Percentiles rank a stretch among this genome's conserved stretches.
phyloP scores from a whole-genome alignment of 2,113 vertebrate genomes.

The Ctenodactylus gundi region DNA sequence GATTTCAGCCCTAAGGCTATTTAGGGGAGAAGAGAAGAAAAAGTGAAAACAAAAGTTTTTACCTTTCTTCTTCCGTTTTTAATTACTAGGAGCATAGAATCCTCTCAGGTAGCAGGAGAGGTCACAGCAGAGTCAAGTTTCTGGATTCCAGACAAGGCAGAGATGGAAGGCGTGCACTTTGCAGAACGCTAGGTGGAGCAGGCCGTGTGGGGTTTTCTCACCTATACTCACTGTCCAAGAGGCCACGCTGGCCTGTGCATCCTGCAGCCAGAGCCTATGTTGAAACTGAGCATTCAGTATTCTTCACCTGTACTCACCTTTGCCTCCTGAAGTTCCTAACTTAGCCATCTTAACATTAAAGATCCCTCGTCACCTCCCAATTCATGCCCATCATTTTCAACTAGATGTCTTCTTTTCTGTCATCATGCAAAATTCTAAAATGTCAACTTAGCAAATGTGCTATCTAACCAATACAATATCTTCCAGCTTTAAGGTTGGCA shows the following conservation, averaged over 20 bases:
- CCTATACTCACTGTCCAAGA: neutral
- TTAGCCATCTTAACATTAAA: neutral
- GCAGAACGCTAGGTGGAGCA: neutral
- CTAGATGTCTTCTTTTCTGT: neutral
- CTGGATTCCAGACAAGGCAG: neutral
- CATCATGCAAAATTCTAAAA: neutral
- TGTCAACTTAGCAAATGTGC: neutral
- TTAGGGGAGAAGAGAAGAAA: conserved; percentile 1
- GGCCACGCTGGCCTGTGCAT: neutral
- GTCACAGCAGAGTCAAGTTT: neutral
- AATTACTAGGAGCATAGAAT: neutral
- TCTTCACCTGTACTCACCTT: accelerated
- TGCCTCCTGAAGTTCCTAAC: neutral
- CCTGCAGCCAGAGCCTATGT: neutral
- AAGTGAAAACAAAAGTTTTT: neutral
- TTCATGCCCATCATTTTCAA: neutral
- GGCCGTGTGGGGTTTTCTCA: neutral
- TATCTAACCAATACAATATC: neutral
- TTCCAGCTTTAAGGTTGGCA: neutral
- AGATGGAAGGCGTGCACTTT: neutral
- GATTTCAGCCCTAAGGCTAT: neutral
- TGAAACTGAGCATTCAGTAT: neutral
- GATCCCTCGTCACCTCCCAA: neutral
- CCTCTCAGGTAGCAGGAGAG: neutral
- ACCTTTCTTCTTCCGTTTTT: neutral